These are phyloP conservation scores for Osmerus mordax DNA, from an alignment of 2,113 vertebrate species.

Conservation along the genomic window DNA sequence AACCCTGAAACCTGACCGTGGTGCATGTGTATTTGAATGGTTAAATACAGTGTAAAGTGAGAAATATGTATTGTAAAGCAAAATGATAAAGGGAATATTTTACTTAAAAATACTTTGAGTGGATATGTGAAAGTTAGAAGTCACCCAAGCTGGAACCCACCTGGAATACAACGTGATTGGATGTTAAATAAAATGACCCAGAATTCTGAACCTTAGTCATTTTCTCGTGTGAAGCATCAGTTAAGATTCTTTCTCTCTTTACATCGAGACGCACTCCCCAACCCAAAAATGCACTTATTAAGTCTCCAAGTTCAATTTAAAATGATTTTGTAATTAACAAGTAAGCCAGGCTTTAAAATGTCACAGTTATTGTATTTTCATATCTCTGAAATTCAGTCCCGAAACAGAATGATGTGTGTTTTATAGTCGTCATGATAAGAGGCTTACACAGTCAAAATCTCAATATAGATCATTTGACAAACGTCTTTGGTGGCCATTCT, in stretches of 20 bases:
- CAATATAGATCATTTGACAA: slow-evolving; percentile 76
- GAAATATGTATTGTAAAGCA: slow-evolving; percentile 35
- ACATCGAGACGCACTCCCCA: slow-evolving; percentile 57
- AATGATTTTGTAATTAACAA: slow-evolving; percentile 79
- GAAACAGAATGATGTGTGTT: slow-evolving; percentile 77
- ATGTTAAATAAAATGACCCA: slow-evolving; percentile 68
- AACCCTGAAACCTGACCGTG: slow-evolving; percentile 46
- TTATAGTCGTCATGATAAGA: slow-evolving; percentile 75
- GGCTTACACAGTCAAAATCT: slow-evolving; percentile 78
- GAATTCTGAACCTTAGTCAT: slow-evolving; percentile 60
- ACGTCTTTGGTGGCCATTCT: slow-evolving; percentile 76
- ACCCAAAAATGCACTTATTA: slow-evolving; percentile 70
- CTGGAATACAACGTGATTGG: slow-evolving; percentile 64
- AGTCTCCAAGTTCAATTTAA: slow-evolving; percentile 76
- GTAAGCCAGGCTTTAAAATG: slow-evolving; percentile 79
- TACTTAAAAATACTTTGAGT: background rate
- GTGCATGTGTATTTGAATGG: slow-evolving; percentile 46
- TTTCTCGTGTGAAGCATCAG: slow-evolving; percentile 57
- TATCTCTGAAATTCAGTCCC: slow-evolving; percentile 77
- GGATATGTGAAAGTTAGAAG: slow-evolving; percentile 32
- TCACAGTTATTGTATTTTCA: slow-evolving; percentile 78
- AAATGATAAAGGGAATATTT: slow-evolving; percentile 8
- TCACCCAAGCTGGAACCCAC: slow-evolving; percentile 52
- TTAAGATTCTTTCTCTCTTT: slow-evolving; percentile 41
- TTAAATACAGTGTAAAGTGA: slow-evolving; percentile 34